phyloP scores from a whole-genome alignment of 2,888 invertebrate genomes.

The Orthosia cruda region DNA sequence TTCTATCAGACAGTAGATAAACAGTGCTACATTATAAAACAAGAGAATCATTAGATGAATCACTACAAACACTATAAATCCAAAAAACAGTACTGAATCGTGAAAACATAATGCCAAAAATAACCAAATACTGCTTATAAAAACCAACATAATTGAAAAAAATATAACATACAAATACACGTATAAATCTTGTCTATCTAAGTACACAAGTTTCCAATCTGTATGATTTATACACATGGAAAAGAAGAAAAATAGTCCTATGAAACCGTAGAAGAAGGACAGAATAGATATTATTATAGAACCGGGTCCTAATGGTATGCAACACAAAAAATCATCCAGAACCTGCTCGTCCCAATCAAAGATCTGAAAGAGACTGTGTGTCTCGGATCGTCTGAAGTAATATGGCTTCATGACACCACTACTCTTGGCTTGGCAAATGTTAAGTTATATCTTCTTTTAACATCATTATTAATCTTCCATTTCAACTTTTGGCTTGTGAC shows the following conservation, averaged over 20 bases:
- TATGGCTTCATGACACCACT: neutral
- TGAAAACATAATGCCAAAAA: neutral
- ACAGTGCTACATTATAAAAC: neutral
- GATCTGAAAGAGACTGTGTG: neutral
- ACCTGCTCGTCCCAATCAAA: neutral
- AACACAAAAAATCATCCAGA: neutral
- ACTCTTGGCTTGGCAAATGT: neutral
- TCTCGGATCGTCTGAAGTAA: neutral
- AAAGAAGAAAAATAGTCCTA: neutral
- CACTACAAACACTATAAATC: neutral
- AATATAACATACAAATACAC: neutral
- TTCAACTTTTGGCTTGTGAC: neutral
- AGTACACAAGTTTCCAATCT: neutral
- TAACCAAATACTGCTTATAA: neutral
- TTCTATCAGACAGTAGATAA: neutral
- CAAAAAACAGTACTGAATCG: too few relatives aligned
- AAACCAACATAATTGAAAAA: neutral
- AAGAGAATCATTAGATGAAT: neutral
- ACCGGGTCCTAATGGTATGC: neutral
- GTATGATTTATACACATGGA: neutral
- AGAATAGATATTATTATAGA: neutral
- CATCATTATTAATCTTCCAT: neutral
- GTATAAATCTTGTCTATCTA: neutral
- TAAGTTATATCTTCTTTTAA: neutral
- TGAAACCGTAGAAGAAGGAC: neutral